Evolutionary conservation across 2,888 invertebrate species (phyloP).

Genomic region (Taphrorychus bicolor): DNA sequence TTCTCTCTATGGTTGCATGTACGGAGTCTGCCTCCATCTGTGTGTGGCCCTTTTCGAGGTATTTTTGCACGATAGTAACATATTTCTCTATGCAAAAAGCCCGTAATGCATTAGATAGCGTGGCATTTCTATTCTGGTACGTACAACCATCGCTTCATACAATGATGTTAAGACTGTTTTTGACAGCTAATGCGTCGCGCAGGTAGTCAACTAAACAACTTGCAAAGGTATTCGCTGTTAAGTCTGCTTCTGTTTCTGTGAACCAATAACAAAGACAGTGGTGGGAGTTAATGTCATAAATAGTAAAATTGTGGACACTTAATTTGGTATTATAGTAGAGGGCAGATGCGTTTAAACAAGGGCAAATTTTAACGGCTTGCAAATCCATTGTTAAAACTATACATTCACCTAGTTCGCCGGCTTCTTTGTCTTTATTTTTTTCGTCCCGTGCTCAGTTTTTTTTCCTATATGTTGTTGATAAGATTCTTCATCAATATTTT

Average conservation of each 20-base stretch:
- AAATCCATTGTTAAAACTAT: conserved; percentile 40
- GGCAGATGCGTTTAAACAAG: conserved; percentile 27
- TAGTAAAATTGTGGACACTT: conserved; percentile 44
- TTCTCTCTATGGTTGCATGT: conserved; percentile 40
- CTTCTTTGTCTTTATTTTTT: conserved; percentile 26
- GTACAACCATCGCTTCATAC: conserved; percentile 44
- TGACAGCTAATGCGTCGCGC: no score
- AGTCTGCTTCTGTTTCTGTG: conserved; percentile 42
- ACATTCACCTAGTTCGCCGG: conserved; percentile 10
- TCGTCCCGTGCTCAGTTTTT: conserved; percentile 30
- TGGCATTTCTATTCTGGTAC: conserved; percentile 41
- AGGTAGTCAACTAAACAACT: no score
- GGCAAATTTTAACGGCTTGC: conserved; percentile 39
- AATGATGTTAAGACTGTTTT: no score
- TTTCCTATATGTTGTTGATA: conserved; percentile 21
- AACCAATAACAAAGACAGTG: conserved; percentile 45
- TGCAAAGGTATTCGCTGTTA: conserved; percentile 20
- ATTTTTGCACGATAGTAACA: no score
- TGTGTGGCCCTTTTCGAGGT: conserved; percentile 42
- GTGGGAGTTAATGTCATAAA: conserved; percentile 44
- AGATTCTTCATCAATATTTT: conserved; percentile 14
- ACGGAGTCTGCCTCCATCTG: conserved; percentile 30
- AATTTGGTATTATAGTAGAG: conserved; percentile 45
- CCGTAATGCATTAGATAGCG: conserved; percentile 41
- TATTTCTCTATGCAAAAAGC: conserved; percentile 14